Evolutionary conservation across 1,140 invertebrate species (phyloP).

Genomic region (Calycopis cecrops): DNA sequence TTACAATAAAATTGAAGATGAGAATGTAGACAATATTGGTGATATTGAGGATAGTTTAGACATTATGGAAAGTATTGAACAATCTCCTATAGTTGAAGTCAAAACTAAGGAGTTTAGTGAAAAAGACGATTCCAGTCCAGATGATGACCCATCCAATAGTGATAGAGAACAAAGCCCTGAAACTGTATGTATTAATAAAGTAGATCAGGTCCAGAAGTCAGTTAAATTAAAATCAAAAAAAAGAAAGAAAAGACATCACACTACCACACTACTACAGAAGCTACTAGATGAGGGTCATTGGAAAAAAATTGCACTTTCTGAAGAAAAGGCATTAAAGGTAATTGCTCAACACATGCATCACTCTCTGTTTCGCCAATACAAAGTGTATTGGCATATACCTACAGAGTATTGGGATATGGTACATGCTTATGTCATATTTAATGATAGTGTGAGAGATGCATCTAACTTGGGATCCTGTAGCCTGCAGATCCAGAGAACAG

Average conservation of each 20-base stretch:
- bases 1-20: slow-evolving; percentile 16
- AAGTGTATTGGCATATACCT: no score
- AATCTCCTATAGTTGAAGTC: background rate
- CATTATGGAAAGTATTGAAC: slow-evolving; percentile 8
- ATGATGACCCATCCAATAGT: background rate
- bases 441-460: no score
- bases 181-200: slow-evolving; percentile 14
- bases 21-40: slow-evolving; percentile 20
- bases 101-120: slow-evolving; percentile 5
- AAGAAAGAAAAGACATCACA: background rate
- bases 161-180: slow-evolving; percentile 10
- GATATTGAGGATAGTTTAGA: slow-evolving; percentile 7
- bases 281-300: slow-evolving; percentile 40
- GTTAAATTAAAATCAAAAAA: background rate
- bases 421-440: no score
- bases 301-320: slow-evolving; percentile 42
- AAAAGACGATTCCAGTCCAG: slow-evolving; percentile 1
- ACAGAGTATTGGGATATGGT: no score
- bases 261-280: slow-evolving; percentile 19
- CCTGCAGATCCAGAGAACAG: no score
- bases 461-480: no score
- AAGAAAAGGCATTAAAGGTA: slow-evolving; percentile 52
- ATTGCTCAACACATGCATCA: background rate
- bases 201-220: slow-evolving; percentile 16
- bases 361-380: no score